Evolutionary conservation across 2,113 vertebrate species (phyloP), one percentile per base, ranked within the genome.

Genomic region (Podarcis raffonei): DNA sequence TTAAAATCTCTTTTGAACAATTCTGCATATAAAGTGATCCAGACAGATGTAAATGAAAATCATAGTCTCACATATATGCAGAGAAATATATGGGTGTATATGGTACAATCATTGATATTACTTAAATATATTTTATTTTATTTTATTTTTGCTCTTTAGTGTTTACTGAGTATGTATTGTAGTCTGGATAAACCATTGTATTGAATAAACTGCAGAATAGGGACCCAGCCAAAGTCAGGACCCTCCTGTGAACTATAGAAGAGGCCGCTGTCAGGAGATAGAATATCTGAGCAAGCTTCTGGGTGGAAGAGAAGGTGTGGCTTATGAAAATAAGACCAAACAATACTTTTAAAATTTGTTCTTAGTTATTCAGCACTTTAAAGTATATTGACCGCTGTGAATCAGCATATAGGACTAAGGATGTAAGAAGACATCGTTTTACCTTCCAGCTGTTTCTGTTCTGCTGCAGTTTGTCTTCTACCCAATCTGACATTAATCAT

Each of bases 1-100:
- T 0, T n/a, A 3, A 42, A 0, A 66, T 23, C 74, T 3, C 0
- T 6, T 80, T 32, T 4, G 2, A 15, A 3, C 1, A 11, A 15
- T 78, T 8, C 30, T 32, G 78, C 5, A 48, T 3, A 16, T 13
- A 1, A 68, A 80, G 18, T 68, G 18, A 35, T 74, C 65, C 57
- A 1, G 32, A 82, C 42, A 83, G 0, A 0, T 39, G 18, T 32
- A 35, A 6, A 42, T 12, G 3, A 22, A 32, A 75, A 77, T 78
- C 12, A 0, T 22, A 35, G 12, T 25, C 15, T 66, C 13, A 5
- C 4, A 35, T 27, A 48, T 23, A 4, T 84, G 13, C 68, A 32
- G 30, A 57, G 42, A 23, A 72, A 32, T 71, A 20, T 69, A 57
- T 13, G 22, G 4, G 2, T 72, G 16, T 72, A 15, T 72, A 39